phyloP scores from a whole-genome alignment of 2,888 invertebrate species.

The Epistrophe grossulariae region DNA sequence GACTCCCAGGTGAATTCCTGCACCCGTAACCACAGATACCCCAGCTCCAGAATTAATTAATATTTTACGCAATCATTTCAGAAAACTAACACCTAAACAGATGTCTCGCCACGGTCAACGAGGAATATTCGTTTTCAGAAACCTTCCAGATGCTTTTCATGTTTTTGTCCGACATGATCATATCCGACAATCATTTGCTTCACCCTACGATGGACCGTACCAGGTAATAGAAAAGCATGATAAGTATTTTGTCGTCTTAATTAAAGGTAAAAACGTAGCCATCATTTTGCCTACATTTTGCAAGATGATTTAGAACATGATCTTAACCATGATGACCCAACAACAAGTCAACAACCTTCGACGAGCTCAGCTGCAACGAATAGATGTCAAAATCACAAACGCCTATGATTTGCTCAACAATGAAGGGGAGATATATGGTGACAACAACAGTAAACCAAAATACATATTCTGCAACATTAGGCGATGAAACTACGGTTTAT shows the following conservation, averaged over 20 bases:
- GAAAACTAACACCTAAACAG: neutral
- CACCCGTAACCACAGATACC: neutral
- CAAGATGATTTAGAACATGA: neutral
- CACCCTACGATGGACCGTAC: neutral
- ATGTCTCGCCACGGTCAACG: neutral
- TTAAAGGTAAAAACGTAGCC: neutral
- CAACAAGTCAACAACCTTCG: neutral
- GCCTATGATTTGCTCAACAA: neutral
- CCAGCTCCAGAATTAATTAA: neutral
- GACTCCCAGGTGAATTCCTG: neutral
- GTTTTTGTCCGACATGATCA: neutral
- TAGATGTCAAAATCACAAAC: neutral
- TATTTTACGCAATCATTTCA: neutral
- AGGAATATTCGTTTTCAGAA: neutral
- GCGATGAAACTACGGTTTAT: too few species aligned
- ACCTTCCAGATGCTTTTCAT: neutral
- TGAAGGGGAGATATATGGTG: constrained; percentile 2
- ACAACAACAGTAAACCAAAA: neutral
- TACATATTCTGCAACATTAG: too few species aligned
- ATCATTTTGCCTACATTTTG: neutral
- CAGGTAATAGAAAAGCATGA: neutral
- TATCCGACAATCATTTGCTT: neutral
- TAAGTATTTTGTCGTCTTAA: neutral
- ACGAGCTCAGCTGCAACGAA: neutral
- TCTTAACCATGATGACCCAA: too few species aligned